phyloP scores from a whole-genome alignment of 1,140 invertebrate genomes.

The Cherax destructor region DNA sequence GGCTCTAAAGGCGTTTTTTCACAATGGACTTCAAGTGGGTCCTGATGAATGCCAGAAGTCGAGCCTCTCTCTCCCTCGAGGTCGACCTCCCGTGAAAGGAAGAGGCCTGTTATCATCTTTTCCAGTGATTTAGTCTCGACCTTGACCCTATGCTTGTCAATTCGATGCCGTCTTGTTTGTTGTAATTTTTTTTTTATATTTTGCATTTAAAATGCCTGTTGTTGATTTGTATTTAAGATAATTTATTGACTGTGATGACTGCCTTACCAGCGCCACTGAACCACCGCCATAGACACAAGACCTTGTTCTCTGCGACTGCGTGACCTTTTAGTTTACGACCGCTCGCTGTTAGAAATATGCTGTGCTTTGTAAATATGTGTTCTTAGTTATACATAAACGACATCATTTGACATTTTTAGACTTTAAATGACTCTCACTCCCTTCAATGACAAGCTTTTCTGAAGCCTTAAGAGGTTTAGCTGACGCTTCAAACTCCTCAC shows the following conservation, averaged over 20 bases:
- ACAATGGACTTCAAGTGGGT: not conserved
- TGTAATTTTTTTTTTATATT: constrained; percentile 4
- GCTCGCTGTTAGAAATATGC: constrained; percentile 2
- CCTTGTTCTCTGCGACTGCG: not conserved
- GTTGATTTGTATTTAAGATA: constrained; percentile 70
- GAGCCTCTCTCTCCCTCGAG: not conserved
- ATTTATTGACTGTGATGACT: constrained; percentile 70
- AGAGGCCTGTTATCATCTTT: not conserved
- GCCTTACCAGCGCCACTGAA: constrained; percentile 40
- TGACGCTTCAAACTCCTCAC: not conserved
- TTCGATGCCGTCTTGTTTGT: constrained; percentile 35
- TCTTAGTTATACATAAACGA: constrained; percentile 49
- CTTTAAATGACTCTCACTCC: constrained; percentile 34
- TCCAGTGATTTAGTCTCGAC: not conserved
- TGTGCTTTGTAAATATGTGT: constrained; percentile 61
- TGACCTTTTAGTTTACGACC: not conserved
- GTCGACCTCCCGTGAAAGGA: not conserved
- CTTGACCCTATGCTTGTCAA: constrained; percentile 50
- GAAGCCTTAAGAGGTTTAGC: not conserved
- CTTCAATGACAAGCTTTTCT: not conserved
- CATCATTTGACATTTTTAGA: constrained; percentile 46
- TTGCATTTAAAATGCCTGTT: constrained; percentile 58
- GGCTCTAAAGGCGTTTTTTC: not conserved
- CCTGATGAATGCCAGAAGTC: not conserved
- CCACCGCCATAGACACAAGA: constrained; percentile 65